Evolutionary conservation across 2,113 vertebrate species (phyloP).

Genomic region (Seriola rivoliana): DNA sequence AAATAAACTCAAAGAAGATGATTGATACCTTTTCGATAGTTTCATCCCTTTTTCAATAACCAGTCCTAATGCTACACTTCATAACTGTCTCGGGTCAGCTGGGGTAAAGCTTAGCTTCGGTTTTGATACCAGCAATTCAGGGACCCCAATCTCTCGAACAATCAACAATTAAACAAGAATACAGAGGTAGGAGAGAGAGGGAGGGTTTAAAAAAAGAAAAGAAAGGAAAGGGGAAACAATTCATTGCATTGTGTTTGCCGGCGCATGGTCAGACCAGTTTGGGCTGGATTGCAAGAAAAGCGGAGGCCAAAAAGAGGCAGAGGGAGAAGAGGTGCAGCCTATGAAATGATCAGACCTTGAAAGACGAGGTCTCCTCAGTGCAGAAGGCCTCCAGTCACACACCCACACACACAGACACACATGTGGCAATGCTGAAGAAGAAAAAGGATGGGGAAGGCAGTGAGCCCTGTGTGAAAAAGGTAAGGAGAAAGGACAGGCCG

Average conservation of each 20-base stretch:
- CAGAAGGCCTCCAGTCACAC: conserved; percentile 33
- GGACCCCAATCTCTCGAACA: conserved; percentile 57
- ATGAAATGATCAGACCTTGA: conserved; percentile 37
- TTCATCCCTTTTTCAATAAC: background rate
- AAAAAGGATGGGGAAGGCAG: conserved; percentile 46
- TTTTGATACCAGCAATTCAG: conserved; percentile 31
- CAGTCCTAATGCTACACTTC: background rate
- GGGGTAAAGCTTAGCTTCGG: conserved; percentile 27
- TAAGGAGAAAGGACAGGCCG: conserved; percentile 38
- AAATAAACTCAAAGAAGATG: background rate
- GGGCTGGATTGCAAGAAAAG: conserved; percentile 56
- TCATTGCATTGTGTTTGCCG: conserved; percentile 63
- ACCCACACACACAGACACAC: conserved; percentile 7
- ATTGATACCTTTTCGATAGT: background rate
- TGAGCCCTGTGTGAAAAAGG: conserved; percentile 61
- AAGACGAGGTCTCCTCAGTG: background rate
- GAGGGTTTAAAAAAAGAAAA: conserved; percentile 4
- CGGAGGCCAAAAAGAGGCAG: conserved; percentile 38
- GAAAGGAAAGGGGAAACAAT: conserved; percentile 61
- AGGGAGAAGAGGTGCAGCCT: conserved; percentile 31
- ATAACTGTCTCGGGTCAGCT: conserved; percentile 29
- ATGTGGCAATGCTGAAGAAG: conserved; percentile 69
- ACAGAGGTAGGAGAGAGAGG: conserved; percentile 38
- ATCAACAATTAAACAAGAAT: conserved; percentile 68
- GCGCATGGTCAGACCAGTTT: conserved; percentile 60